Evolutionary conservation across 2,797 vertebrate species (phyloP).

Genomic region (Thalassophryne amazonica): DNA sequence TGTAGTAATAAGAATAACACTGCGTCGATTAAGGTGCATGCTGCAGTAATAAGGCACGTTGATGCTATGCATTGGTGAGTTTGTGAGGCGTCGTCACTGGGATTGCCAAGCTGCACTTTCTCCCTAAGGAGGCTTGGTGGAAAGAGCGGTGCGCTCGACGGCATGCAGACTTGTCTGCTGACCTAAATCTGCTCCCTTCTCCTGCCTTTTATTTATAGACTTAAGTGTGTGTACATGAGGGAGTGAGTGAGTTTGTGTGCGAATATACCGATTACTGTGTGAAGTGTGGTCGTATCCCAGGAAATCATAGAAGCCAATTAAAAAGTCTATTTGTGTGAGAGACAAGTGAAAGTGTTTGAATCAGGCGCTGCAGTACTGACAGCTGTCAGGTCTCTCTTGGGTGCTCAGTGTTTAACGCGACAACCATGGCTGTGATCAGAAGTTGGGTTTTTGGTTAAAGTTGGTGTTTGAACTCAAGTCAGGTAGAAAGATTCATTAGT

Average conservation of each 20-base stretch:
- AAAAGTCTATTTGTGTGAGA: no score
- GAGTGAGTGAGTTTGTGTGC: constrained; percentile 21
- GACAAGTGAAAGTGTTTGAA: no score
- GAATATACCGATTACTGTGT: constrained; percentile 4
- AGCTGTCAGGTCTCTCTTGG: background rate
- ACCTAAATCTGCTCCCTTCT: constrained; percentile 68
- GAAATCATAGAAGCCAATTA: no score
- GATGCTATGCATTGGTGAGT: constrained; percentile 19
- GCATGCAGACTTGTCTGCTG: constrained; percentile 64
- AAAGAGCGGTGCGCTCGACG: constrained; percentile 34
- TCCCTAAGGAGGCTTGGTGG: constrained; percentile 23
- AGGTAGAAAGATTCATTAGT: background rate
- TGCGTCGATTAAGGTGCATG: constrained; percentile 7
- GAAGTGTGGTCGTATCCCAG: no score
- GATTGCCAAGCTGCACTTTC: constrained; percentile 28
- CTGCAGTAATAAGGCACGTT: constrained; percentile 40
- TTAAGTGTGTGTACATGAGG: constrained; percentile 44
- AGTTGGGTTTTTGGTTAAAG: background rate
- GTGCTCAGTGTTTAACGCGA: no score
- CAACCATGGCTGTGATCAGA: background rate
- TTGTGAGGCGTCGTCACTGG: constrained; percentile 13
- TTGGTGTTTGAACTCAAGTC: background rate
- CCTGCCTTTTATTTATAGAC: constrained; percentile 65
- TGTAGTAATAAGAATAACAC: constrained; percentile 5
- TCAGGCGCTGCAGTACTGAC: background rate